Base-by-base conservation (phyloP, 2,113 vertebrate species). In the Dunckerocampus dactyliophorus region DNA sequence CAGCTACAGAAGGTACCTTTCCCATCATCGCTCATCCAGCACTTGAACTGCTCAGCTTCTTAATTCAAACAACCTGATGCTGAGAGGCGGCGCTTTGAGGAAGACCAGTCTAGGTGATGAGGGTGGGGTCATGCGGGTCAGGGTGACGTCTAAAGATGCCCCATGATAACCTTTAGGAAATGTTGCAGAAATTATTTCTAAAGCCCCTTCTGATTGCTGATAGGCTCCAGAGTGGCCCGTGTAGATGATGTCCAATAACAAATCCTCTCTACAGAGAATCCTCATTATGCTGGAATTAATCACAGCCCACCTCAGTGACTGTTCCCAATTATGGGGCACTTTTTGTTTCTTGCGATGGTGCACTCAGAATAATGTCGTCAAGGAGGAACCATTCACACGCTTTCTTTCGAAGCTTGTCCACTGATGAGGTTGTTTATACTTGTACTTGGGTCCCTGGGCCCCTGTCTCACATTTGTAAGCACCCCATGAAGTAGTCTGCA, bases 131-230 rank as follows among this genome's bases (percentile, higher is more conserved):
- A 89, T 89, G 88, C 87, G 87, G 81, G 90, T 82, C 80, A 83
- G 92, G 92, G 85, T 74, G 77, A 81, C 89, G 86, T 87, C 87
- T 15, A 85, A 88, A 79, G 92, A 95, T 96, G 95, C 90, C 92
- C 94, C 87, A 79, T 93, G 95, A 98, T 98, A 97, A 98, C 95
- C 95, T 84, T 88, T 89, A 81, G 87, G 93, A 92, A 93, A 92
- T 93, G 92, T 89, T 92, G 90, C 88, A 89, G 85, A 91, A 92
- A 89, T 89, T 53, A 65, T 56, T 14, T 14, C 13, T 43, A 12
- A 43, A 43, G 39, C 39, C 39, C 45, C 43, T 92, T 92, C 90
- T 94, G 93, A 92, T 92, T 90, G 90, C 81, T 93, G 95, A 97
- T 90, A 89, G 93, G 93, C 88, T 92, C 90, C 93, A 95, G 93